Base-by-base conservation (phyloP, 2,797 vertebrate genomes). In the Caiman crocodilus region DNA sequence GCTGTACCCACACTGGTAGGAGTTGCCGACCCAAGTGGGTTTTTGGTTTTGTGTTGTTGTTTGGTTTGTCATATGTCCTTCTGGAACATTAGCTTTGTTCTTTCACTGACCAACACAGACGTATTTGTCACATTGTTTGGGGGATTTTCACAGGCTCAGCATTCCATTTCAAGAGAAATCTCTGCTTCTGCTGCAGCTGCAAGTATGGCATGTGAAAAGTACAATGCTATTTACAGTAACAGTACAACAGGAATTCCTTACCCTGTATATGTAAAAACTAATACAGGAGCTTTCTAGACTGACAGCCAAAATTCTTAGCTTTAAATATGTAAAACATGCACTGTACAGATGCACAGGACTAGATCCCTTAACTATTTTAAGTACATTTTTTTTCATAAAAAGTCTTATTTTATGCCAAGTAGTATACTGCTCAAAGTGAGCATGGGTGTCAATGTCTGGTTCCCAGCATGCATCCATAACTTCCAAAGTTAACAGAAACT, bases 11-110 rank as follows among this genome's bases (percentile, higher is more conserved):
- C 90, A 71, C 91, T 95, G 95, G 80, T 57, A 59, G 89, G 95
- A 95, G 86, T 91, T 97, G 96, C 94, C 98, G 96, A 98, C 97
- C 96, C 95, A 96, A 95, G 93, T 95, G 92, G 96, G 93, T 96
- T 91, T 77, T 90, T 90, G 84, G 90, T 82, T 80, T 35, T 13
- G 35, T 2, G 20, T 90, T 74, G 71, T 81, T 91, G 96, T 96
- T 90, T 86, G 91, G 96, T 88, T 95, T 97, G 97, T 97, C 96
- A 90, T 93, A 95, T 60, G 74, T 95, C 57, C 94, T 98, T 99
- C 99, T 99, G 98, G 99, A 99, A 98, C 97, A 96, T 95, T 89
- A 88, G 83, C 96, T 96, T 96, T 98, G 98, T 98, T 98, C 98
- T 92, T 81, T 74, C 61, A 84, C 80, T 84, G n/a, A 69, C 91